These are phyloP conservation scores for Cervus canadensis DNA, from an alignment of 2,113 vertebrate species.

Conservation along the genomic window DNA sequence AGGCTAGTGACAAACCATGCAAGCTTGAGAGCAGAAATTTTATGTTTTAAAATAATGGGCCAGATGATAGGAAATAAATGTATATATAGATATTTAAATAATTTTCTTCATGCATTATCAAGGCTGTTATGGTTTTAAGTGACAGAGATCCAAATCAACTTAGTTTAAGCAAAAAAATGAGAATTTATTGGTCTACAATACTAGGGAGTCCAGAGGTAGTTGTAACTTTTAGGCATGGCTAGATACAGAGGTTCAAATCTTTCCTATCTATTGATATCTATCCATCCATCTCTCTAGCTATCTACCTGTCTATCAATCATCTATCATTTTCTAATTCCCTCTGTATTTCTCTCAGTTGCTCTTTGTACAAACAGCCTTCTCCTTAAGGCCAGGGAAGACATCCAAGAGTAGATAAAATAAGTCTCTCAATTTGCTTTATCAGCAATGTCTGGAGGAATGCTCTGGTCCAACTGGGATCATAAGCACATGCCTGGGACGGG, in stretches of 20 bases:
- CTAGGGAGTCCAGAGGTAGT: background rate
- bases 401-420: background rate
- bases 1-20: background rate
- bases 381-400: background rate
- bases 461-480: background rate
- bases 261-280: background rate
- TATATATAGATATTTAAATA: background rate
- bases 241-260: background rate
- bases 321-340: background rate
- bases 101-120: background rate
- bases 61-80: background rate
- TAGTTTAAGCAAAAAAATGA: constrained; percentile 2
- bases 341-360: background rate
- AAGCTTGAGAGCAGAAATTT: background rate
- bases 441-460: background rate
- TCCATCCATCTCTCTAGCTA: background rate
- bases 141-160: background rate
- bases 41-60: background rate
- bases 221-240: background rate
- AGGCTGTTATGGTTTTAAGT: background rate
- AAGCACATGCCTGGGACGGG: background rate
- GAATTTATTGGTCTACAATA: background rate
- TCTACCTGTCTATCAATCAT: background rate
- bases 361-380: constrained; percentile 1
- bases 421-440: background rate